A percentile compares a stretch with the other conserved stretches of the same genome.
Conservation (phyloP, 1,140 invertebrate genomes). For the Pygmarrhopalites habei region DNA sequence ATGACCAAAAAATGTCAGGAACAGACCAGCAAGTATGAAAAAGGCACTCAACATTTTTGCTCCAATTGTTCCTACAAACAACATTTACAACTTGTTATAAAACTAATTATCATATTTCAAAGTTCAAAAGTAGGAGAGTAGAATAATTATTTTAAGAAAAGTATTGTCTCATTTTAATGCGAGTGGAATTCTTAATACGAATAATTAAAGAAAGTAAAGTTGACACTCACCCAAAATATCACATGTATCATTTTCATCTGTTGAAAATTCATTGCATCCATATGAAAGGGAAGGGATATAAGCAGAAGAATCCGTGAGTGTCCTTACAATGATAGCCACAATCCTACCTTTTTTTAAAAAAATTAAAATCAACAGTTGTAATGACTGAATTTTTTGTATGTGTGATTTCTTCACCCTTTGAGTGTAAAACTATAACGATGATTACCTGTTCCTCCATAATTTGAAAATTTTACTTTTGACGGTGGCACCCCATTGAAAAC, state of each 20-base stretch:
- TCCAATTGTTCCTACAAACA: constrained; percentile 22
- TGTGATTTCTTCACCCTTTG: too few relatives aligned
- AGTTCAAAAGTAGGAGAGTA: neutral
- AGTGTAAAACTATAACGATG: too few relatives aligned
- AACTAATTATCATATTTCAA: neutral
- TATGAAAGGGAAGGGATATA: constrained; percentile 62
- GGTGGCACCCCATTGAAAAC: constrained; percentile 26
- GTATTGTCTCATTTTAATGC: too few relatives aligned
- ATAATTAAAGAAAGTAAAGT: neutral
- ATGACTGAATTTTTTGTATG: too few relatives aligned
- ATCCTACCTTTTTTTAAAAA: too few relatives aligned
- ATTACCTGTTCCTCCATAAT: constrained; percentile 57
- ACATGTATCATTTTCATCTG: constrained; percentile 43
- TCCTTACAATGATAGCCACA: constrained; percentile 47
- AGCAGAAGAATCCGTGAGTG: constrained; percentile 46
- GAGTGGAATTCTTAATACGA: neutral
- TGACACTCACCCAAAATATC: constrained; percentile 46
- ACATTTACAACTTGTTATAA: neutral
- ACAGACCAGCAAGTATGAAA: constrained; percentile 52
- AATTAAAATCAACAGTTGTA: too few relatives aligned
- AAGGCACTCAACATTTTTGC: constrained; percentile 49
- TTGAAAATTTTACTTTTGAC: constrained; percentile 46
- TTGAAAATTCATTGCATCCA: constrained; percentile 49
- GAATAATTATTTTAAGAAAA: too few relatives aligned
- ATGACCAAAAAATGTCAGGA: constrained; percentile 55